phyloP scores from a whole-genome alignment of 2,113 vertebrate genomes.

The Ptychochromis oligacanthus region DNA sequence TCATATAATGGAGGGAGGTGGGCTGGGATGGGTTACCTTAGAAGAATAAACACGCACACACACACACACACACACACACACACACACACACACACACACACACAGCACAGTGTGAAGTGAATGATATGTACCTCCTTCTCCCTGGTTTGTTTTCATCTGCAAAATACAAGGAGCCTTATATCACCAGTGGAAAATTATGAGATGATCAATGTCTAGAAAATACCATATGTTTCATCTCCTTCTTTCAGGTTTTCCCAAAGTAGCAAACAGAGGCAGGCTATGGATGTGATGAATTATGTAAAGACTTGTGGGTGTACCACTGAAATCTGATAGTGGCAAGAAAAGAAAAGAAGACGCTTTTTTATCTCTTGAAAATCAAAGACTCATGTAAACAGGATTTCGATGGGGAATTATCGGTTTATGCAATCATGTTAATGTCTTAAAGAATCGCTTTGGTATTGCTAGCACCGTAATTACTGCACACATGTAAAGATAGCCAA shows the following conservation, averaged over 20 bases:
- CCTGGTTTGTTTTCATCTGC: neutral
- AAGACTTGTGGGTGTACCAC: neutral
- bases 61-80: no score
- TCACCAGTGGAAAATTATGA: neutral
- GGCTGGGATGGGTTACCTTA: constrained; percentile 95
- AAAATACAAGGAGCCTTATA: neutral
- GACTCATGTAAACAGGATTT: neutral
- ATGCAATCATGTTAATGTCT: constrained; percentile 7
- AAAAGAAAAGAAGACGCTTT: neutral
- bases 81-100: constrained; percentile 33
- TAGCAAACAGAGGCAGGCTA: neutral
- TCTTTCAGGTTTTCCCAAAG: neutral
- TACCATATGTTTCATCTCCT: neutral
- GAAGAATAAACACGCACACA: constrained; percentile 16
- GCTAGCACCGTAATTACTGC: neutral
- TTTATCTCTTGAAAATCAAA: constrained; percentile 15
- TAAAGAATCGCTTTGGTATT: neutral
- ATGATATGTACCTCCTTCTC: neutral
- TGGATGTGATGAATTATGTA: neutral
- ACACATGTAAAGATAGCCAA: neutral
- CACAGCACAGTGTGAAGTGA: neutral
- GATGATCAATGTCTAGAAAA: neutral
- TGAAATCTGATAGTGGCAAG: neutral
- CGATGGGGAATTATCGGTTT: neutral
- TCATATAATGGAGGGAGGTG: constrained; percentile 96